A percentile compares a stretch with the other conserved stretches of the same genome.
phyloP scores from a whole-genome alignment of 2,888 invertebrate species.

The Blera fallax region DNA sequence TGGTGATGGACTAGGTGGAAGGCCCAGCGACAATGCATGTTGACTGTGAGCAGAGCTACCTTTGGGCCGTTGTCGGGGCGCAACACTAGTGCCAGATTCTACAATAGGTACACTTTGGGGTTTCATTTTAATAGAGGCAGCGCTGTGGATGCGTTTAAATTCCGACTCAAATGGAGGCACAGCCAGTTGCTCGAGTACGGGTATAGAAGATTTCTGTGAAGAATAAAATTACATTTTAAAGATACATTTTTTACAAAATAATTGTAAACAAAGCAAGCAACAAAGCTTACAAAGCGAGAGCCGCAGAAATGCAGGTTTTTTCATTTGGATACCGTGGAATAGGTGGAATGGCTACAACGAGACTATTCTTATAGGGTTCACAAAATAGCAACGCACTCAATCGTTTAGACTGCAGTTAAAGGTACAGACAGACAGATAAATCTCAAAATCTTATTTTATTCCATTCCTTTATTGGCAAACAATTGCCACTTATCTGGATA shows the following conservation, averaged over 20 bases:
- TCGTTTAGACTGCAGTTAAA: no score
- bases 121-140: slow-evolving; percentile 77
- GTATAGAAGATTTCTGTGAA: slow-evolving; percentile 86
- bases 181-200: slow-evolving; percentile 86
- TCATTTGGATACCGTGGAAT: no score
- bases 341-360: no score
- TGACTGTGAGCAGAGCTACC: slow-evolving; percentile 82
- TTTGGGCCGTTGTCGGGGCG: slow-evolving; percentile 91
- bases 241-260: not conserved
- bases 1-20: slow-evolving; percentile 84
- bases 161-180: slow-evolving; percentile 88
- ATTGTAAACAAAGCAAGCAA: no score
- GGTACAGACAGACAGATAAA: no score
- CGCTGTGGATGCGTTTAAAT: slow-evolving; percentile 82
- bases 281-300: no score
- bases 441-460: no score
- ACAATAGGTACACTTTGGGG: slow-evolving; percentile 82
- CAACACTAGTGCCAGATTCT: slow-evolving; percentile 89
- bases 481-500: not conserved
- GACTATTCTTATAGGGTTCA: no score
- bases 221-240: not conserved
- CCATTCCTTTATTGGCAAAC: no score
- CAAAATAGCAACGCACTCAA: no score
- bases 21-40: slow-evolving; percentile 82
- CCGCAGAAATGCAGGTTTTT: no score